Base-by-base conservation (phyloP, 2,797 vertebrate genomes). In the Uromys caudimaculatus region DNA sequence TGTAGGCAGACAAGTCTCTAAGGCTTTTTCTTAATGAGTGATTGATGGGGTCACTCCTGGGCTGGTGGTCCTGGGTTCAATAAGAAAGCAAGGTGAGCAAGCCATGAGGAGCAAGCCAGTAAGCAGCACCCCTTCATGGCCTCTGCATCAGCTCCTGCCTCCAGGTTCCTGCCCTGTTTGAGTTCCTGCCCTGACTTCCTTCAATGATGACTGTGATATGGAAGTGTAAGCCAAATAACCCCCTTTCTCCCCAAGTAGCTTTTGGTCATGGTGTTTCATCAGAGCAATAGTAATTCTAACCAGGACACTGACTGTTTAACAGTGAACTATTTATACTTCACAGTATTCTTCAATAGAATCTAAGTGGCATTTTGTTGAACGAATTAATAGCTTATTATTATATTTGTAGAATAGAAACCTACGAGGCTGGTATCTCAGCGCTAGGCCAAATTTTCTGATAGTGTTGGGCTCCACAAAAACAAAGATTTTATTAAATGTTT, bases 401-500 rank as follows among this genome's bases (percentile, higher is more conserved):
- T 84, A 71, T 73, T 85, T 86, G 75, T 89, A 73, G 62, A 47
- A 3, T 23, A 73, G 79, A 67, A 84, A 50, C 47, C 69, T 91
- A 0, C 44, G 89, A 29, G 86, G 13, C 73, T 95, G 44, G 71
- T 78, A 52, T 6, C 17, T 96, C 14, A 32, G 64, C 29, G 8
- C 69, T 73, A n/a, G 75, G 73, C 47, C 94, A 35, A 29, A 32
- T 85, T 95, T 69, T 67, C 58, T 78, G 54, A 91, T 89, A 54
- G 54, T 89, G 95, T 82, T 95, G 52, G 81, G 23, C n/a, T 93
- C 62, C 47, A 32, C 35, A 71, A 95, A 90, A 95, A 4, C 29
- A 92, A 94, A 35, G 54, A 69, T 93, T 79, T 95, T 90, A 88
- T 89, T 67, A 93, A 93, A 19, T 76, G 50, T 19, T 69, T 93